phyloP scores from a whole-genome alignment of 2,888 invertebrate species.

The Andrena camellia region DNA sequence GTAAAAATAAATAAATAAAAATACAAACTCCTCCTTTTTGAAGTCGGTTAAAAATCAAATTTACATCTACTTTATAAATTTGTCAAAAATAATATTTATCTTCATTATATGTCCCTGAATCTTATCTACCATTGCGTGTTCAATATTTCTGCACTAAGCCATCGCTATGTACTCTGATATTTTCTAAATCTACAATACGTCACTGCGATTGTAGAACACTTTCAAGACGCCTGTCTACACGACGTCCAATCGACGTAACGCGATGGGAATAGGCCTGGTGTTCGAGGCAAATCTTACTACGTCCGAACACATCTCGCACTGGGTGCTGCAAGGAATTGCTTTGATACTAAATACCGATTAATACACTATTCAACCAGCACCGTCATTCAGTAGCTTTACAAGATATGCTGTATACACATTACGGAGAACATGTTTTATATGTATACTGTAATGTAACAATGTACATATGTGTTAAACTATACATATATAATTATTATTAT shows the following conservation, averaged over 20 bases:
- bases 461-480: background rate
- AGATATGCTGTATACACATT: too few species aligned
- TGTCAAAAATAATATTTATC: too few species aligned
- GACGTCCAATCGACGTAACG: slow-evolving; percentile 94
- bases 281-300: slow-evolving; percentile 96
- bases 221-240: slow-evolving; percentile 95
- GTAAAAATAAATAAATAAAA: too few species aligned
- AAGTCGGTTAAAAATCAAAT: too few species aligned
- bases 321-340: slow-evolving; percentile 96
- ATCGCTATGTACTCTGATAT: background rate
- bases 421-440: too few species aligned
- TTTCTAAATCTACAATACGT: background rate
- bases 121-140: too few species aligned
- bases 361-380: slow-evolving; percentile 45
- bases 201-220: slow-evolving; percentile 89
- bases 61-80: too few species aligned
- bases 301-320: slow-evolving; percentile 93
- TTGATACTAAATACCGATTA: slow-evolving; percentile 94
- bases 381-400: background rate
- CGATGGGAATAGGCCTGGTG: slow-evolving; percentile 96
- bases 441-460: slow-evolving; percentile 9
- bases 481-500: too few species aligned
- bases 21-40: too few species aligned
- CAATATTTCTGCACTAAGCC: too few species aligned
- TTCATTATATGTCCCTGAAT: too few species aligned